Conservation (phyloP, 2,113 vertebrate genomes). For the Falco punctatus region DNA sequence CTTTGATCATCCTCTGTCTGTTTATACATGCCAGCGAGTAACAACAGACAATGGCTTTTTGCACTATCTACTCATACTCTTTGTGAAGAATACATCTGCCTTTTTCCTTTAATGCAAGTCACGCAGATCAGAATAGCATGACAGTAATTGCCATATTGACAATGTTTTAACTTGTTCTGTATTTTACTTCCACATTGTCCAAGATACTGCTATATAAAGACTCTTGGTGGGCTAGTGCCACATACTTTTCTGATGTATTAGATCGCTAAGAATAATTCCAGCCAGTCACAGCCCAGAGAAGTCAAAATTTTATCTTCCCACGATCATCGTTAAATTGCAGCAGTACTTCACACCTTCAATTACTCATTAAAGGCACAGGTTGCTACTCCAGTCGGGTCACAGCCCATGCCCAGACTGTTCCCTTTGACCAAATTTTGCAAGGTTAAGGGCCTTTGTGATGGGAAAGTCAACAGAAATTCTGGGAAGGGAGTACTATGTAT, state of each 20-base stretch:
- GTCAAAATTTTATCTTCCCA: background rate
- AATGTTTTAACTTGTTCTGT: background rate
- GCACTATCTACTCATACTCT: background rate
- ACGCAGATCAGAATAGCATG: background rate
- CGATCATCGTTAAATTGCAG: background rate
- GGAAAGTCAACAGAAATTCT: slow-evolving; percentile 15
- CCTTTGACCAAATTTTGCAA: background rate
- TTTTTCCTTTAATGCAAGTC: background rate
- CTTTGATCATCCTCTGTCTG: background rate
- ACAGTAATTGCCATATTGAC: background rate
- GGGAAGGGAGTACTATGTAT: slow-evolving; percentile 3
- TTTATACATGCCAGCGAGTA: background rate
- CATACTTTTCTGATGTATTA: background rate
- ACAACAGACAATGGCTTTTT: background rate
- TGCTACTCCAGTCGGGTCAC: background rate
- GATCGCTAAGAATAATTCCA: background rate
- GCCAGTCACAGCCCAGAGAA: background rate
- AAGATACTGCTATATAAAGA: background rate
- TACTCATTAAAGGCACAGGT: background rate
- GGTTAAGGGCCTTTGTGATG: background rate
- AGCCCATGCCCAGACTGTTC: background rate
- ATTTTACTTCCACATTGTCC: background rate
- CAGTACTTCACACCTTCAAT: background rate
- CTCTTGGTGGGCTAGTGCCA: background rate
- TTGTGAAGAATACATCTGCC: background rate